Conservation (phyloP, 2,888 invertebrate genomes). For the Rapana venosa region DNA sequence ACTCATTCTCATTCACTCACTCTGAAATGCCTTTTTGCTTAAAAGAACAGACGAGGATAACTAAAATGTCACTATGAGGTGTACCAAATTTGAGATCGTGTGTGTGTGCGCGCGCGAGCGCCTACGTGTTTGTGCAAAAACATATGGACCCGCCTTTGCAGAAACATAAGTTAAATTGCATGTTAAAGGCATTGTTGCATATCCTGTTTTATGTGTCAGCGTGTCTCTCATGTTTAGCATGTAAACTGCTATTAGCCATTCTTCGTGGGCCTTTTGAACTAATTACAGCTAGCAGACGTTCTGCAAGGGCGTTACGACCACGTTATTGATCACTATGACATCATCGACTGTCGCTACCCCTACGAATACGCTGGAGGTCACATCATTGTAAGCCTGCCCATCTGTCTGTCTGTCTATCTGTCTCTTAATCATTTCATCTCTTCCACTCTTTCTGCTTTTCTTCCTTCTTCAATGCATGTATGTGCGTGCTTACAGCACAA, state of each 20-base stretch:
- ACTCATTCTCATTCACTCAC: too few species aligned
- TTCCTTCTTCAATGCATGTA: background rate
- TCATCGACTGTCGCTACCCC: constrained; percentile 50
- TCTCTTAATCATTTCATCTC: background rate
- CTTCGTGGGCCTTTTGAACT: background rate
- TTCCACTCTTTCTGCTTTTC: too few species aligned
- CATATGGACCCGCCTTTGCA: too few species aligned
- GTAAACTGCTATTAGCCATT: background rate
- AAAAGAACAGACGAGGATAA: too few species aligned
- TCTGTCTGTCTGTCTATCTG: background rate
- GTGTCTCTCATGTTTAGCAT: background rate
- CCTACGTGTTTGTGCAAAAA: background rate
- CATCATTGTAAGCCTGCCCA: constrained; percentile 31
- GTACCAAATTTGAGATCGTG: too few species aligned
- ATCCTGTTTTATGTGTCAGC: background rate
- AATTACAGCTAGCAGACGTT: background rate
- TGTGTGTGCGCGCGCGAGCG: too few species aligned
- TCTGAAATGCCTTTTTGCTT: too few species aligned
- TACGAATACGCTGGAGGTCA: constrained; percentile 49
- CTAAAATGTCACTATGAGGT: too few species aligned
- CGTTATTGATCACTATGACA: constrained; percentile 30
- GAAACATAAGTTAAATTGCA: too few species aligned
- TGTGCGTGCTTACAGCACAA: background rate
- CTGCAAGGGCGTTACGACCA: constrained; percentile 8
- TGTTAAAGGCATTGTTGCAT: background rate